phyloP scores from a whole-genome alignment of 2,888 invertebrate genomes.

The Chrysina gloriosa region DNA sequence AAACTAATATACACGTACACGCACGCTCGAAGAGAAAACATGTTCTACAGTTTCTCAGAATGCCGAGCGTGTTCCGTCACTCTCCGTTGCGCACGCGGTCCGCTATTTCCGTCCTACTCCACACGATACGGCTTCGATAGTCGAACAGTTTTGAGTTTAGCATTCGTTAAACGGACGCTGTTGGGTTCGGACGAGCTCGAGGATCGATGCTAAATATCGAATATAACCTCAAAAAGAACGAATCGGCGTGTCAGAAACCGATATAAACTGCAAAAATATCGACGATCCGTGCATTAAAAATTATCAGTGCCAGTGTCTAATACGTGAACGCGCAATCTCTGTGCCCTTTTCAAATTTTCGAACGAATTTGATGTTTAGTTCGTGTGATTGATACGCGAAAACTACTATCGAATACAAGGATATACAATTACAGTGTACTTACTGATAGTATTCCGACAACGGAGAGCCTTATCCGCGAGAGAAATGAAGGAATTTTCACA shows the following conservation, averaged over 20 bases:
- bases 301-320: constrained; percentile 17
- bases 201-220: constrained; percentile 22
- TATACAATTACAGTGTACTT: constrained; percentile 22
- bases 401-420: constrained; percentile 15
- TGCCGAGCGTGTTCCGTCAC: constrained; percentile 37
- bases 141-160: constrained; percentile 44
- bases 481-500: constrained; percentile 19
- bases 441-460: neutral
- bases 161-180: constrained; percentile 47
- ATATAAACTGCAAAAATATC: neutral
- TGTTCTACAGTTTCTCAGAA: constrained; percentile 62
- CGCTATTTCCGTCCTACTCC: constrained; percentile 41
- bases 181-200: constrained; percentile 39
- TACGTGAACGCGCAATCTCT: constrained; percentile 5
- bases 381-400: constrained; percentile 6
- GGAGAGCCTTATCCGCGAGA: neutral
- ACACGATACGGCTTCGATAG: constrained; percentile 43
- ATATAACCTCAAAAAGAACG: constrained; percentile 41
- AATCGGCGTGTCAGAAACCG: constrained; percentile 2
- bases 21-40: constrained; percentile 62
- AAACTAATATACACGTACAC: constrained; percentile 24
- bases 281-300: neutral
- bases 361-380: constrained; percentile 9
- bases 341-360: neutral
- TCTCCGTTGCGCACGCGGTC: constrained; percentile 29